Conservation (phyloP, 2,888 invertebrate species). For the Asteroscopus sphinx region DNA sequence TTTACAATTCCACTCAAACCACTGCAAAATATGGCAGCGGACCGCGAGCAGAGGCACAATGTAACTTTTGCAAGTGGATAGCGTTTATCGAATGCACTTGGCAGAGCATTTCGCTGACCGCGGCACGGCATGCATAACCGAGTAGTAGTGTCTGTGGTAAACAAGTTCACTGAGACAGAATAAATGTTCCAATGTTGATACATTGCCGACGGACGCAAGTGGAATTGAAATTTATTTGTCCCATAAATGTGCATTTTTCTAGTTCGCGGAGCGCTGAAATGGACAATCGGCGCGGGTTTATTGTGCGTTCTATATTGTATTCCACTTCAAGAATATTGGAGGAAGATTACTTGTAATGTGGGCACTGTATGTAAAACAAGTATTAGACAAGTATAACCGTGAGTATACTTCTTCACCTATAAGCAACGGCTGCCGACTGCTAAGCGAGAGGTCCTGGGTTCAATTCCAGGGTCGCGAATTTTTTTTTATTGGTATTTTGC, state of each 20-base stretch:
- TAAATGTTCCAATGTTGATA: slow-evolving; percentile 72
- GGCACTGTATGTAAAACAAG: too few species aligned
- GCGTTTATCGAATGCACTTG: slow-evolving; percentile 73
- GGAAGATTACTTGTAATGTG: slow-evolving; percentile 2
- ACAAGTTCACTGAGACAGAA: slow-evolving; percentile 75
- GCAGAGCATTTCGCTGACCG: slow-evolving; percentile 76
- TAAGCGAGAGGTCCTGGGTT: too few species aligned
- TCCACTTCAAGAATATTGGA: slow-evolving; percentile 5
- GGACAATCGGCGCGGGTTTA: slow-evolving; percentile 23
- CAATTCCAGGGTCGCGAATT: too few species aligned
- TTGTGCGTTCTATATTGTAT: slow-evolving; percentile 25
- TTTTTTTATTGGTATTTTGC: too few species aligned
- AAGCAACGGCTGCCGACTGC: too few species aligned
- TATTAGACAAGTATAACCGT: too few species aligned
- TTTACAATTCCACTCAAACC: slow-evolving; percentile 43
- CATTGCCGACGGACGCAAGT: slow-evolving; percentile 55
- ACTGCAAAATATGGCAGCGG: slow-evolving; percentile 36
- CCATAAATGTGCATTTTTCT: slow-evolving; percentile 54
- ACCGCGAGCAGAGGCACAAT: slow-evolving; percentile 56
- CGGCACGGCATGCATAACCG: slow-evolving; percentile 75
- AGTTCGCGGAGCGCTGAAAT: slow-evolving; percentile 27
- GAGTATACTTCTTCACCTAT: too few species aligned
- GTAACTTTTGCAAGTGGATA: slow-evolving; percentile 70
- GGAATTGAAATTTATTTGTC: slow-evolving; percentile 59
- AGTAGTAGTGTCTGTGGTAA: slow-evolving; percentile 68